Conservation (phyloP, 2,888 invertebrate genomes). For the Platycheirus rosarum region DNA sequence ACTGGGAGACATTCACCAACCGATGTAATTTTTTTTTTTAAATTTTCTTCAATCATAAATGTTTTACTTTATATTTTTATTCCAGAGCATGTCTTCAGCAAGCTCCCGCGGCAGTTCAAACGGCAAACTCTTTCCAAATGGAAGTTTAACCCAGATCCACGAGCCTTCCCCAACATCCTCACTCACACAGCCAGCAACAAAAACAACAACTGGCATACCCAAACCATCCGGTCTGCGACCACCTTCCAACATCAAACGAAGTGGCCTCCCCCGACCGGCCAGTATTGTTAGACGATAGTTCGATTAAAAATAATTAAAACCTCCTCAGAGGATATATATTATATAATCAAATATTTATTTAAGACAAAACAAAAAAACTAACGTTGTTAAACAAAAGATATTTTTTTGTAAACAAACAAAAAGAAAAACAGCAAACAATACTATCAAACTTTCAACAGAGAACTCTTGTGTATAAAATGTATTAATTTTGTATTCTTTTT, state of each 20-base stretch:
- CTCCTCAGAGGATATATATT: slow-evolving; percentile 27
- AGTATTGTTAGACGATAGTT: slow-evolving; percentile 79
- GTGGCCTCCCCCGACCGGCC: slow-evolving; percentile 81
- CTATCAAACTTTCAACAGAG: slow-evolving; percentile 21
- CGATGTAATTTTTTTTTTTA: slow-evolving; percentile 75
- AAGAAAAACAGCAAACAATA: slow-evolving; percentile 31
- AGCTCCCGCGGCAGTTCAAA: slow-evolving; percentile 80
- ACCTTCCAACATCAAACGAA: slow-evolving; percentile 80
- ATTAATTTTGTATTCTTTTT: slow-evolving; percentile 57
- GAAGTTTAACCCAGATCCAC: slow-evolving; percentile 47
- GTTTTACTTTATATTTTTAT: slow-evolving; percentile 8
- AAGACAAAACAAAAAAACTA: slow-evolving; percentile 41
- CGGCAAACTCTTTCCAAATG: slow-evolving; percentile 60
- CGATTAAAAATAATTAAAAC: slow-evolving; percentile 33
- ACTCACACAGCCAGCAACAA: slow-evolving; percentile 75
- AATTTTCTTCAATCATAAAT: background rate
- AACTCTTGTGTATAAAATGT: slow-evolving; percentile 45
- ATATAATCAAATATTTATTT: slow-evolving; percentile 39
- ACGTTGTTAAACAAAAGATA: slow-evolving; percentile 59
- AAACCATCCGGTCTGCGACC: slow-evolving; percentile 81
- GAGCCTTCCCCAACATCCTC: slow-evolving; percentile 36
- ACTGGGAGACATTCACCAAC: slow-evolving; percentile 79
- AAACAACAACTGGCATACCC: slow-evolving; percentile 79
- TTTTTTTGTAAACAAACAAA: slow-evolving; percentile 65
- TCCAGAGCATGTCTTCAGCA: slow-evolving; percentile 81